Evolutionary conservation across 1,140 invertebrate genomes (phyloP).

Genomic region (Cotesia vestalis): DNA sequence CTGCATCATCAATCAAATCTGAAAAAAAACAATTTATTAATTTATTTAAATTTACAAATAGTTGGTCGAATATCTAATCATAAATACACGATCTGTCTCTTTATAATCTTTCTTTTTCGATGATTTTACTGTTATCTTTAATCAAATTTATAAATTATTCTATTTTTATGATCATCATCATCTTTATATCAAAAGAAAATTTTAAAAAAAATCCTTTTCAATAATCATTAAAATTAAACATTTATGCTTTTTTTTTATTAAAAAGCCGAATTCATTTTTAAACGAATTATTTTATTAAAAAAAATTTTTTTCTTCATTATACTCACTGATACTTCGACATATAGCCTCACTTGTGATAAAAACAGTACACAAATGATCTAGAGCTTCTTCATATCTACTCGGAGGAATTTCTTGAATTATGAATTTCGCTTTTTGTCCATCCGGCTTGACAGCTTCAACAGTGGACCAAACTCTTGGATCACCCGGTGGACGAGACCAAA

Average conservation of each 20-base stretch:
- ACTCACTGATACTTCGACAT: slow-evolving; percentile 44
- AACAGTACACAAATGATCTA: slow-evolving; percentile 52
- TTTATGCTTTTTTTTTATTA: neutral
- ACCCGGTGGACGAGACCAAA: slow-evolving; percentile 28
- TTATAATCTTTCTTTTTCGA: no score
- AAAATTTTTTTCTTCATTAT: neutral
- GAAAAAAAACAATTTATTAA: neutral
- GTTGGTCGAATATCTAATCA: no score
- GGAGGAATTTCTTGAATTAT: slow-evolving; percentile 57
- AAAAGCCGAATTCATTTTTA: neutral
- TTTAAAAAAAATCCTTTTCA: no score
- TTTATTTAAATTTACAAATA: neutral
- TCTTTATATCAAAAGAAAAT: no score
- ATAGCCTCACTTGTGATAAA: slow-evolving; percentile 54
- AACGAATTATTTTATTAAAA: no score
- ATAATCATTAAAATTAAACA: no score
- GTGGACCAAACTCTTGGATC: slow-evolving; percentile 22
- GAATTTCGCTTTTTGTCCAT: slow-evolving; percentile 47
- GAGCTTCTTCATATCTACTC: slow-evolving; percentile 53
- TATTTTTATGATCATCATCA: no score
- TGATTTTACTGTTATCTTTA: no score
- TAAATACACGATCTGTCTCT: no score
- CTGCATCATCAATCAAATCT: slow-evolving; percentile 1
- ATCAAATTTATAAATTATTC: no score
- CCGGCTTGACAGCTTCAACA: slow-evolving; percentile 8